Evolutionary conservation across 2,888 invertebrate species (phyloP).

Genomic region (Sinopyrophorus schimmeli): DNA sequence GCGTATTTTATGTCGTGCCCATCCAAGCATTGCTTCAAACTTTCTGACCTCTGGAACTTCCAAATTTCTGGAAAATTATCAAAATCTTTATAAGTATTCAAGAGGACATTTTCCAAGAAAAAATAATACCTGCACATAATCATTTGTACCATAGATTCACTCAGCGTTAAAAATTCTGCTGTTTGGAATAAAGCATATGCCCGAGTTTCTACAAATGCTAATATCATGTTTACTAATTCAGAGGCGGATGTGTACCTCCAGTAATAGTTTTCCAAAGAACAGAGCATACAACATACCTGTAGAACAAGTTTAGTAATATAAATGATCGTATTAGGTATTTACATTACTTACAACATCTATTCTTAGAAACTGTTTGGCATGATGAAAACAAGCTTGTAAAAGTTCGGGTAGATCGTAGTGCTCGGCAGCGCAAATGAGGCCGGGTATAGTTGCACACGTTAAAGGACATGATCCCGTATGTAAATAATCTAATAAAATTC

Average conservation of each 20-base stretch:
- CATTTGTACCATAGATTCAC: slow-evolving; percentile 94
- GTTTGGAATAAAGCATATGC: slow-evolving; percentile 84
- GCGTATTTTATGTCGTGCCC: slow-evolving; percentile 85
- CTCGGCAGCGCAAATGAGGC: slow-evolving; percentile 91
- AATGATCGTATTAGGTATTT: not conserved
- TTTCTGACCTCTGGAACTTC: slow-evolving; percentile 88
- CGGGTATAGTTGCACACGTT: slow-evolving; percentile 90
- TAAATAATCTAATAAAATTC: slow-evolving; percentile 86
- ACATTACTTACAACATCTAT: slow-evolving; percentile 77
- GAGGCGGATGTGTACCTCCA: slow-evolving; percentile 95
- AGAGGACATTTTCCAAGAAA: slow-evolving; percentile 27
- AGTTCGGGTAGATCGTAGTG: slow-evolving; percentile 92
- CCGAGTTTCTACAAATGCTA: slow-evolving; percentile 86
- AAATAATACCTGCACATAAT: slow-evolving; percentile 70
- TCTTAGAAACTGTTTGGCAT: slow-evolving; percentile 89
- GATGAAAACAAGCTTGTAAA: slow-evolving; percentile 92
- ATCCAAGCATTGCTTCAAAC: slow-evolving; percentile 90
- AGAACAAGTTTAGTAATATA: slow-evolving; percentile 7
- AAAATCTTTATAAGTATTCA: not conserved
- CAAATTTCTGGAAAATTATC: slow-evolving; percentile 67
- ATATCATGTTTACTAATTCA: slow-evolving; percentile 91
- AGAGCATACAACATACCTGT: slow-evolving; percentile 88
- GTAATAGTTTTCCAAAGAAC: slow-evolving; percentile 90
- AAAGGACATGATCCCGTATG: slow-evolving; percentile 92
- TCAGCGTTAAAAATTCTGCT: slow-evolving; percentile 81